These are phyloP conservation scores for Metellina segmentata DNA, from an alignment of 2,888 invertebrate genomes.

Conservation along the genomic window DNA sequence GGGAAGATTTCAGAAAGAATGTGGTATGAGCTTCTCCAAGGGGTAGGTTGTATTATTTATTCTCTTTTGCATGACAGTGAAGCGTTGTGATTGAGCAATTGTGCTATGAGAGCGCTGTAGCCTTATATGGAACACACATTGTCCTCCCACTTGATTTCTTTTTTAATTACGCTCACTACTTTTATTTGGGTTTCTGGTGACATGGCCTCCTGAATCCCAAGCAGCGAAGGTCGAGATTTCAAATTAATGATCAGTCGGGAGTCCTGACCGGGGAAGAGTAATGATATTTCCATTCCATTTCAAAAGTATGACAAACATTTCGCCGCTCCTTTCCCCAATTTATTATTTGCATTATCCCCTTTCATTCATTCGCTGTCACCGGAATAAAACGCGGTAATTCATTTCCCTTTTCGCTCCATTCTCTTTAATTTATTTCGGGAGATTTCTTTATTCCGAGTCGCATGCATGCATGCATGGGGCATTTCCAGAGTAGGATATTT, in stretches of 20 bases:
- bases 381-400: constrained; percentile 55
- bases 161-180: neutral
- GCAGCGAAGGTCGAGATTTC: constrained; percentile 6
- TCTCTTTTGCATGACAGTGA: too few relatives aligned
- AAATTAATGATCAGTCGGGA: constrained; percentile 44
- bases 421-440: constrained; percentile 44
- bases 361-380: constrained; percentile 30
- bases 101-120: too few relatives aligned
- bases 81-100: too few relatives aligned
- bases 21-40: too few relatives aligned
- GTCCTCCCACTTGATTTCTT: neutral
- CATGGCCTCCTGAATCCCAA: neutral
- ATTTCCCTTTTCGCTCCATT: constrained; percentile 8
- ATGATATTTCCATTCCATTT: constrained; percentile 71
- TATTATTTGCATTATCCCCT: constrained; percentile 61
- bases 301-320: constrained; percentile 73
- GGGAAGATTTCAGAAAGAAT: too few relatives aligned
- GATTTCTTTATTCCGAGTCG: constrained; percentile 43
- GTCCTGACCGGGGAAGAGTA: constrained; percentile 46
- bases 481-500: neutral
- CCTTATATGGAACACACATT: neutral
- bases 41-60: too few relatives aligned
- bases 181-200: neutral
- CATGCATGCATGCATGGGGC: neutral
- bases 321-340: constrained; percentile 39